Conservation (phyloP, 2,113 vertebrate species). For the Odontesthes bonariensis region DNA sequence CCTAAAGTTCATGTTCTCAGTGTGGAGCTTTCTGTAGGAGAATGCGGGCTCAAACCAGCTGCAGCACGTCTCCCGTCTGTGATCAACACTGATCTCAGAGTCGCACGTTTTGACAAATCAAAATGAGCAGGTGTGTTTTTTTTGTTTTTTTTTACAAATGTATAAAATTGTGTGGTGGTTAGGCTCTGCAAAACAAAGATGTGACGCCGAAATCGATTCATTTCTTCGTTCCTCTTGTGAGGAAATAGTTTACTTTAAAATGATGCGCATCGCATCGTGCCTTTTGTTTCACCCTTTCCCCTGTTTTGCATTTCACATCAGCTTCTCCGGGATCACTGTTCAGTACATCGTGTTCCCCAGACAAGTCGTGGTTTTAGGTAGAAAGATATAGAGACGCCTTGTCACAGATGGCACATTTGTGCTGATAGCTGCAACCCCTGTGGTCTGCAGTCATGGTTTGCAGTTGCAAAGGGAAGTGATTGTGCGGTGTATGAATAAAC, state of each 20-base stretch:
- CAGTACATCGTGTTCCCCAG: constrained; percentile 36
- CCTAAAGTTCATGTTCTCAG: constrained; percentile 55
- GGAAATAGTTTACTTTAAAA: constrained; percentile 28
- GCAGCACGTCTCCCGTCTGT: background rate
- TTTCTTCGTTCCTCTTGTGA: constrained; percentile 28
- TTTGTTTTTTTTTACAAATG: background rate
- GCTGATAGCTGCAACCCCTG: constrained; percentile 71
- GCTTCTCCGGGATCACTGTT: constrained; percentile 48
- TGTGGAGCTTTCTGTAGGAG: constrained; percentile 24
- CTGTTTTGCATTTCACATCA: constrained; percentile 16
- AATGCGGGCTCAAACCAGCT: background rate
- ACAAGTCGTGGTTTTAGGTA: constrained; percentile 53
- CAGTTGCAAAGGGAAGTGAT: constrained; percentile 63
- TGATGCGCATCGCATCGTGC: constrained; percentile 16
- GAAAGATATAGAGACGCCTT: constrained; percentile 48
- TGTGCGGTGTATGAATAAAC: constrained; percentile 73
- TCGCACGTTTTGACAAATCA: background rate
- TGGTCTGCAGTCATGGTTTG: constrained; percentile 69
- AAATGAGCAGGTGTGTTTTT: constrained; percentile 20
- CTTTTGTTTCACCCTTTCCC: constrained; percentile 28
- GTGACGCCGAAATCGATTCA: constrained; percentile 20
- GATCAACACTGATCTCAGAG: background rate
- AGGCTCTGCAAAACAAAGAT: constrained; percentile 24
- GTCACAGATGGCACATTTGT: constrained; percentile 75
- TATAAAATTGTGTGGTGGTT: background rate